Evolutionary conservation across 2,113 vertebrate genomes (phyloP).

Genomic region (Synchiropus splendidus): DNA sequence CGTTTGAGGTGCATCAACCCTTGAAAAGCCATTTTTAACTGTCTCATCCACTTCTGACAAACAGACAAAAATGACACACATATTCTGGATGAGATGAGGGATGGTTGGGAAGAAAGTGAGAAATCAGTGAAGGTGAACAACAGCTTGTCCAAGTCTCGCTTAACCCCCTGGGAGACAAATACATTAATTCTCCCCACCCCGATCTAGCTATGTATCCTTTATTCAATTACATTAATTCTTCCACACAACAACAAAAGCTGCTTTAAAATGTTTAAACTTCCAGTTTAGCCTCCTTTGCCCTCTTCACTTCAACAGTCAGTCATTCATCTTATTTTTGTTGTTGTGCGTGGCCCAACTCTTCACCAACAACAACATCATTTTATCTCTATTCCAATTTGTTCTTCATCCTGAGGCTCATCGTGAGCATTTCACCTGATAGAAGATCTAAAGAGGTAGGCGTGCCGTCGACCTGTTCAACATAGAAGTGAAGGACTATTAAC

Average conservation of each 20-base stretch:
- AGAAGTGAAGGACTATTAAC: constrained; percentile 50
- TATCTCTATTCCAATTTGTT: constrained; percentile 24
- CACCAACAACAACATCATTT: constrained; percentile 2
- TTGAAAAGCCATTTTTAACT: constrained; percentile 16
- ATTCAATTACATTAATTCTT: constrained; percentile 19
- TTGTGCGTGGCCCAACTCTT: too few relatives aligned
- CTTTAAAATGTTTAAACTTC: too few relatives aligned
- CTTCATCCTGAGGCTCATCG: constrained; percentile 29
- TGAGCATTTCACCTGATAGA: constrained; percentile 3
- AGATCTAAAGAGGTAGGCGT: constrained; percentile 7
- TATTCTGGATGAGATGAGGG: constrained; percentile 37
- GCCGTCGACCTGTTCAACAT: constrained; percentile 13
- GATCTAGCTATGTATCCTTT: constrained; percentile 28
- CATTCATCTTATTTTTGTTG: too few relatives aligned
- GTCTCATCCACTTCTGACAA: constrained; percentile 4
- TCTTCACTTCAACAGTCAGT: too few relatives aligned
- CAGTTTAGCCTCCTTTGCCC: too few relatives aligned
- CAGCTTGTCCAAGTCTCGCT: constrained; percentile 60
- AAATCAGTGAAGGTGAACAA: constrained; percentile 74
- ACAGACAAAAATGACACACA: constrained; percentile 11
- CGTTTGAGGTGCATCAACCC: too few relatives aligned
- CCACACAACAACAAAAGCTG: not conserved
- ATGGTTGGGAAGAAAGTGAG: constrained; percentile 46
- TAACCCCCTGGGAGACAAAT: constrained; percentile 26
- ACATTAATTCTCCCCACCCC: constrained; percentile 21